A percentile compares a stretch with the other conserved stretches of the same genome.
phyloP scores from a whole-genome alignment of 2,113 vertebrate genomes.

The Illadopsis cleaveri region DNA sequence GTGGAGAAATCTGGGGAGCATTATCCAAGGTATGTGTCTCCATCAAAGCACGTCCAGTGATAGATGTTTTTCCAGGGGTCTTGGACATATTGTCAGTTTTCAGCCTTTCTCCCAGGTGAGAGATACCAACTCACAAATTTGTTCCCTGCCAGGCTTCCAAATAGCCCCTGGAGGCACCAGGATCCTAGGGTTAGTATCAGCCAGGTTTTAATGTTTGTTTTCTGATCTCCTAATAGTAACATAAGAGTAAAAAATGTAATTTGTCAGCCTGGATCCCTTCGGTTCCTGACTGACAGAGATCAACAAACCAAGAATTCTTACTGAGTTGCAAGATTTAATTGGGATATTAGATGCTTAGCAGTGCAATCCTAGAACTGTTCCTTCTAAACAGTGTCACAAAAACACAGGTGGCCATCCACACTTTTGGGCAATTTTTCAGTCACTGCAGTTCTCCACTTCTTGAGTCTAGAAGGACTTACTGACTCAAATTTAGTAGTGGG shows the following conservation, averaged over 20 bases:
- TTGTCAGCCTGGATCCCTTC: neutral
- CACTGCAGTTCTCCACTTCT: neutral
- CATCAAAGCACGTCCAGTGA: neutral
- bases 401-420: fast-evolving
- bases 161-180: neutral
- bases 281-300: neutral
- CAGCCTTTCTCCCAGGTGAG: neutral
- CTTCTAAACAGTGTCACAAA: neutral
- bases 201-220: neutral
- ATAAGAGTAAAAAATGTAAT: neutral
- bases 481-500: neutral
- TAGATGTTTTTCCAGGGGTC: neutral
- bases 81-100: neutral
- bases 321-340: neutral
- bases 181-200: neutral
- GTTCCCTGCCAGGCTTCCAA: neutral
- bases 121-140: neutral
- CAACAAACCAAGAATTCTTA: neutral
- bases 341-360: neutral
- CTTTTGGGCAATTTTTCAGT: fast-evolving
- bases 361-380: neutral
- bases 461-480: fast-evolving
- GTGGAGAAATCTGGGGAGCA: neutral
- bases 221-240: neutral
- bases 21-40: neutral